phyloP scores from a whole-genome alignment of 2,113 vertebrate genomes.

The Hypocryptadius cinnamomeus region DNA sequence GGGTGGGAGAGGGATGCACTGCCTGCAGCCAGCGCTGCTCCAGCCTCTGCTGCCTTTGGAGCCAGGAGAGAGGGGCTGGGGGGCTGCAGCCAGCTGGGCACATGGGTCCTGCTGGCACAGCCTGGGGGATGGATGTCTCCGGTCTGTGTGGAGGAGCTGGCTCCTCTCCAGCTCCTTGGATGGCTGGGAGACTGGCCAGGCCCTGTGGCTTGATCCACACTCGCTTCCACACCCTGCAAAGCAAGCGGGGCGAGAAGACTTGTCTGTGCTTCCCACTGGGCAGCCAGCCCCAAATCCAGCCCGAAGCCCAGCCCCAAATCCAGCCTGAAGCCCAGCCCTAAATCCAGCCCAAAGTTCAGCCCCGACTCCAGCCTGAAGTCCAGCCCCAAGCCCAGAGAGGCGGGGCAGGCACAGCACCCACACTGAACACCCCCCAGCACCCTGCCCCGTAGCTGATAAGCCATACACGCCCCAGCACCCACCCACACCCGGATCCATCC shows the following conservation, averaged over 20 bases:
- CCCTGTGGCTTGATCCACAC: not conserved
- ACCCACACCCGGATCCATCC: fast-evolving
- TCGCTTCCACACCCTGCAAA: not conserved
- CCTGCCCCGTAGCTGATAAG: constrained; percentile 2
- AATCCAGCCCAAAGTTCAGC: not conserved
- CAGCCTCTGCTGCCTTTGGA: not conserved
- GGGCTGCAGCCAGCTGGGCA: not conserved
- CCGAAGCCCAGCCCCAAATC: not conserved
- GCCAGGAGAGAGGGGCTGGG: not conserved
- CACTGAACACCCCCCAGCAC: fast-evolving
- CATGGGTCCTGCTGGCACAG: not conserved
- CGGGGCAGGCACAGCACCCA: not conserved
- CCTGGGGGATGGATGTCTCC: not conserved
- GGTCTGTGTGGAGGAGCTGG: fast-evolving
- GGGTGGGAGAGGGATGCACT: not conserved
- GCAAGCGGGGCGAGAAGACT: not conserved
- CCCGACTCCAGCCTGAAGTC: not conserved
- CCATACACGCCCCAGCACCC: constrained; percentile 24
- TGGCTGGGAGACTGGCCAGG: not conserved
- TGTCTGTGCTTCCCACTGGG: not conserved
- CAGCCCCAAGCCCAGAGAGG: not conserved
- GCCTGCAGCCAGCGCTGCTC: not conserved
- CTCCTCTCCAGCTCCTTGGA: not conserved
- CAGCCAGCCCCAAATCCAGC: not conserved
- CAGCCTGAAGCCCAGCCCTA: not conserved